Percentiles rank a stretch among this genome's conserved stretches.
phyloP scores from a whole-genome alignment of 2,888 invertebrate genomes.

The Drymonia ruficornis region DNA sequence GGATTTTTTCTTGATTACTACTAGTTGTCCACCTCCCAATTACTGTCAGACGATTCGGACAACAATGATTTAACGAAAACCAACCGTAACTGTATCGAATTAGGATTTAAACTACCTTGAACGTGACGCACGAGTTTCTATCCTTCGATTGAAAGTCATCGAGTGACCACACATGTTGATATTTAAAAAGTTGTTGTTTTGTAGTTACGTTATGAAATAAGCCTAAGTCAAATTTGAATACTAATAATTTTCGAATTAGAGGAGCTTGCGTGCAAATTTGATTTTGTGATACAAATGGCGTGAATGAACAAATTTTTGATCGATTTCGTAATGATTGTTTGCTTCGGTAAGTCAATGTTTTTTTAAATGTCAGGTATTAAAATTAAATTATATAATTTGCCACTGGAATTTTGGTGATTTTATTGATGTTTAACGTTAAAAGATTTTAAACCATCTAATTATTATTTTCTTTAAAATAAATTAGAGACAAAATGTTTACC shows the following conservation, averaged over 20 bases:
- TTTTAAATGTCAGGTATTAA: conserved; percentile 5
- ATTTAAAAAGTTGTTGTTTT: conserved; percentile 41
- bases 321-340: conserved; percentile 26
- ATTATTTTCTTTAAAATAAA: too few relatives aligned
- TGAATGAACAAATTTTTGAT: conserved; percentile 25
- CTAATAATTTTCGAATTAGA: conserved; percentile 38
- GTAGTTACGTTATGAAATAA: conserved; percentile 27
- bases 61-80: conserved; percentile 15
- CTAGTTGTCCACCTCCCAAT: conserved; percentile 42
- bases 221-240: conserved; percentile 31
- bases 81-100: conserved; percentile 11
- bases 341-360: conserved; percentile 22
- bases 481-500: too few relatives aligned
- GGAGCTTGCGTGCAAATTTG: conserved; percentile 16
- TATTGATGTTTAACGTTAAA: too few relatives aligned
- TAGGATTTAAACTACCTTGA: conserved; percentile 21
- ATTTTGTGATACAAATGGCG: conserved; percentile 23
- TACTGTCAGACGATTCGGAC: conserved; percentile 28
- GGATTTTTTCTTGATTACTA: conserved; percentile 43
- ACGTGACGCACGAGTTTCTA: conserved; percentile 16
- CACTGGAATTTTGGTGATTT: too few relatives aligned
- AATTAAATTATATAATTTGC: too few relatives aligned
- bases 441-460: too few relatives aligned
- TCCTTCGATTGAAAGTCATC: conserved; percentile 26
- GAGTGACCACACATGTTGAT: conserved; percentile 51